Base-by-base conservation (phyloP, 1,140 invertebrate genomes). In the Condylostylus longicornis region DNA sequence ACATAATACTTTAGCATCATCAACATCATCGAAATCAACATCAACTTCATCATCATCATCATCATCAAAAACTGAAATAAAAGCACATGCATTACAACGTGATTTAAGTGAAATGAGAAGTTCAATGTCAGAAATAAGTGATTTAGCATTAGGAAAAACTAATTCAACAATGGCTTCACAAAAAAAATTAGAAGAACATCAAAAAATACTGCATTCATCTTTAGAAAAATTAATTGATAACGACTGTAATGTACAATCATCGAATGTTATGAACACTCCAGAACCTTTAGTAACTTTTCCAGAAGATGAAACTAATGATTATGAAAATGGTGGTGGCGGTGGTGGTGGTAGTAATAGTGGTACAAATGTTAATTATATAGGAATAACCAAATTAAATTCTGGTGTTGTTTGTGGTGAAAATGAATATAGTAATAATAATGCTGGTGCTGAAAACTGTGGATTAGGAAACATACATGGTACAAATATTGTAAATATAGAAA, bases 281-380 rank as follows among this genome's bases (percentile, higher is more conserved):
- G 74, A 77, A 48, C 79, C 78, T 3, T 51, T 82, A 40, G 77
- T 84, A 12, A 84, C 82, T 29, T 80, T 79, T 60, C 82, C 81
- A 1, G 79, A 83, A 51, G 73, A 75, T 0, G 77, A 79, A 41
- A 74, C 77, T 4, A 76, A 79, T 20, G 63, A 65, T 27, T 45
- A 54, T 34, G 51, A 52, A 28, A 44, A 44, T 19, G 47, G 49
- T 13, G 50, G 53, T 28, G 48, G 43, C 46, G 50, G 46, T 33
- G 43, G 49, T 17, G 33, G 53, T 35, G 38, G 48, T 51, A n/a
- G 51, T 19, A 43, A 42, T 23, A 46, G 49, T 33, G 48, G 44
- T 14, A 32, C 47, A n/a, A 47, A 49, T 2, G 10, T n/a, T n/a
- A n/a, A n/a, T n/a, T n/a, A n/a, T n/a, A n/a, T n/a, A n/a, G n/a